Evolutionary conservation across 1,140 invertebrate species (phyloP), one percentile per base, ranked within the genome.

Genomic region (Drosophila murphyi): DNA sequence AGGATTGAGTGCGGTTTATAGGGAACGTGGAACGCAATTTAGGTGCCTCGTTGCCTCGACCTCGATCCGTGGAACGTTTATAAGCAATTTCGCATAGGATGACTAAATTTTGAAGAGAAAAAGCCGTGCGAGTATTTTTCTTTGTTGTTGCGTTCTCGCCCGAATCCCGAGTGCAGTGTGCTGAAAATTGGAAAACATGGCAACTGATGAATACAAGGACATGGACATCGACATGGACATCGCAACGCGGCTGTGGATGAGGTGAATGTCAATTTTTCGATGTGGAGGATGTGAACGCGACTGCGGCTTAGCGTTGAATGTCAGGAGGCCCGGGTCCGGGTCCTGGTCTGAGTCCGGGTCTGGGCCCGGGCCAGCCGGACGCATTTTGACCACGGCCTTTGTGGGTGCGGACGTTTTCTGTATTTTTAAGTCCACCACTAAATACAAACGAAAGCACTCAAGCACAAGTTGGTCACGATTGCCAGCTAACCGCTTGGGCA

Each of bases 371-470:
- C 20, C 20, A 20, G 0, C 20, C 43, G 82, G 78, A 86, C 82
- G 76, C 79, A 76, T 60, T 83, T 88, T 76, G 86, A 75, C 83
- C 82, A 80, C 82, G 56, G 73, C 76, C 76, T 87, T 89, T 88
- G 85, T 88, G 81, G 85, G 71, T 62, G 54, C 57, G 73, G 70
- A 69, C 54, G 64, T 59, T 56, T 56, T 88, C 73, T 88, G 83
- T 91, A 86, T 91, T 91, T 91, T 91, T 91, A 91, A 91, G 90
- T 88, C 80, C 83, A 91, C 90, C 90, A 91, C 90, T 91, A 91
- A 91, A 91, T 91, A 91, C 87, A 91, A 91, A 91, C 89, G 81
- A 91, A 91, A 91, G 88, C 83, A 88, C 88, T 91, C 88, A 91
- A 91, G 87, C 87, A 90, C 87, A 90, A 90, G 88, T 90, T 90